Evolutionary conservation across 2,113 vertebrate species (phyloP).

Genomic region (Myotis lucifugus): DNA sequence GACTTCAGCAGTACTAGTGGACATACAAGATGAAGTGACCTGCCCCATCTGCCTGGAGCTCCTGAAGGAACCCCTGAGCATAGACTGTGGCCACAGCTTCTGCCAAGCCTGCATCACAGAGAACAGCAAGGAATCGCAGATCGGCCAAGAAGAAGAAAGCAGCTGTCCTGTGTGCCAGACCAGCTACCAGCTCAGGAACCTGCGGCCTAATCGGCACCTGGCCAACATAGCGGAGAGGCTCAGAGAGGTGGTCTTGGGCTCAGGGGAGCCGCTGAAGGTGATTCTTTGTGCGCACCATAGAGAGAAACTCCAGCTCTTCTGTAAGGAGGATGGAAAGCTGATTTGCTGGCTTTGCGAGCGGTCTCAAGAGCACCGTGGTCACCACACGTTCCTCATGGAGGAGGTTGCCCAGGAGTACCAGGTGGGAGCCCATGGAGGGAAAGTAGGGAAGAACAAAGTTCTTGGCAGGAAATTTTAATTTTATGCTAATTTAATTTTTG

Average conservation of each 20-base stretch:
- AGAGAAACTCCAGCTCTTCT: slow-evolving; percentile 90
- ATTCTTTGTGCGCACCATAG: slow-evolving; percentile 84
- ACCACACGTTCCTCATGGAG: slow-evolving; percentile 87
- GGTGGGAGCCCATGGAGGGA: slow-evolving; percentile 75
- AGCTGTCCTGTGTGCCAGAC: slow-evolving; percentile 74
- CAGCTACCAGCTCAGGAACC: slow-evolving; percentile 63
- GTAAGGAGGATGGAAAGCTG: slow-evolving; percentile 87
- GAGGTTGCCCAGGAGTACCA: slow-evolving; percentile 88
- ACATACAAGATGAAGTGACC: slow-evolving; percentile 80
- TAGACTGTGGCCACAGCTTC: slow-evolving; percentile 83
- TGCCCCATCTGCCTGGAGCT: slow-evolving; percentile 87
- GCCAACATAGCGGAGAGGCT: slow-evolving; percentile 88
- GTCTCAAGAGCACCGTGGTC: slow-evolving; percentile 87
- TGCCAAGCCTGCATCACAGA: slow-evolving; percentile 71
- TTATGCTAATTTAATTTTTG: not conserved
- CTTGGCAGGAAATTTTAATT: not conserved
- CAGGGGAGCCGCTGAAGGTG: not conserved
- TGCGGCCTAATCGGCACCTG: slow-evolving; percentile 87
- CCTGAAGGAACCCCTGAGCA: slow-evolving; percentile 83
- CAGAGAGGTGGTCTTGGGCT: slow-evolving; percentile 73
- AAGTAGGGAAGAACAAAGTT: not conserved
- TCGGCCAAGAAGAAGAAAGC: not conserved
- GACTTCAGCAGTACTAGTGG: slow-evolving; percentile 62
- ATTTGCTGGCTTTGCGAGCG: slow-evolving; percentile 90
- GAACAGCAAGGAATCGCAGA: not conserved